Percentiles rank a stretch among this genome's conserved stretches.
Evolutionary conservation across 2,888 invertebrate genomes (phyloP).

Genomic region (Mesorhabditis sp.): DNA sequence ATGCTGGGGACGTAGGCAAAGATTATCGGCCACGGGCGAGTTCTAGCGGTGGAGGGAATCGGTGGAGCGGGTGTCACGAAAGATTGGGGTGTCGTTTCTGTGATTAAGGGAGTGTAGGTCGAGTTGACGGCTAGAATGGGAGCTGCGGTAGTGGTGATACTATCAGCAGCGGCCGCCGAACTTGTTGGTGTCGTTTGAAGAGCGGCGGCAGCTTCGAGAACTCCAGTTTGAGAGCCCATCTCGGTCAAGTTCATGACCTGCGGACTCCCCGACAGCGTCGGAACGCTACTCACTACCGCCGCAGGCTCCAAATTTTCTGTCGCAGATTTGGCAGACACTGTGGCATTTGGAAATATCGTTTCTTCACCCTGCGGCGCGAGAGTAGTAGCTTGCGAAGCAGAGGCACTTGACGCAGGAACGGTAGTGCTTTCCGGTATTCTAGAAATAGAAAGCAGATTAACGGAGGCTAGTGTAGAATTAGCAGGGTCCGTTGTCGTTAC

Average conservation of each 20-base stretch:
- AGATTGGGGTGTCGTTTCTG: background rate
- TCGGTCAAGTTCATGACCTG: no score
- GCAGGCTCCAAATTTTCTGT: no score
- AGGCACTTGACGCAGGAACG: no score
- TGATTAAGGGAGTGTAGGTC: background rate
- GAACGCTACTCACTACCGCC: no score
- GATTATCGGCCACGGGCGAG: background rate
- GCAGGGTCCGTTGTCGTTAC: background rate
- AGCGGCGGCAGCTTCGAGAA: background rate
- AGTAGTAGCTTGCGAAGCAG: no score
- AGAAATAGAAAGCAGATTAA: background rate
- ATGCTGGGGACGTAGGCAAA: background rate
- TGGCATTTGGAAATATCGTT: background rate
- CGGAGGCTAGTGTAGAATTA: background rate
- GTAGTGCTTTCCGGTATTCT: no score
- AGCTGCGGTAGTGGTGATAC: background rate
- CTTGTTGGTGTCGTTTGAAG: background rate
- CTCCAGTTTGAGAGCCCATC: no score
- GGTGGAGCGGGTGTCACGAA: no score
- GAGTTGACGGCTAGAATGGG: background rate
- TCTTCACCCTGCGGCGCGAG: no score
- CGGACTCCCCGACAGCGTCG: background rate
- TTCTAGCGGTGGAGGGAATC: background rate
- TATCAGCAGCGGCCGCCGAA: background rate
- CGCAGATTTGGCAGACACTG: background rate